Base-by-base conservation (phyloP, 2,888 invertebrate genomes). In the Diarsia mendica region DNA sequence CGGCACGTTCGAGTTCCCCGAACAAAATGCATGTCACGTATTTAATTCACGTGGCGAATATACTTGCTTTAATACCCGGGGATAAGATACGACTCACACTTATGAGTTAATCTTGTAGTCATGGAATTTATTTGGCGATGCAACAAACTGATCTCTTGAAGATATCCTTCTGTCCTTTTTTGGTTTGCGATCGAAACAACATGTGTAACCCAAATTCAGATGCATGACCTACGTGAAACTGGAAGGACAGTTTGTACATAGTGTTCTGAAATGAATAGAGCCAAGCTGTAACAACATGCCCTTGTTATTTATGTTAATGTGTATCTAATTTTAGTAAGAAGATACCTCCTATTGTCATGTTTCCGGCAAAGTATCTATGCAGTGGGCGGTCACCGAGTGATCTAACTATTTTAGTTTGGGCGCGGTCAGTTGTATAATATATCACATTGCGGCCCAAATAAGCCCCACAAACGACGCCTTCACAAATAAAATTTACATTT, bases 401-500 rank as follows among this genome's bases (percentile, higher is more conserved):
- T 86, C 79, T 77, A 85, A 83, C 75, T 84, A 79, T 79, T 78
- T 75, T 81, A 55, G 23, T 80, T 87, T 93, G 91, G 94, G 91
- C 84, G 92, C 88, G 89, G 89, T 87, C 75, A 85, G 85, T 90
- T 87, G 88, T 89, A 89, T 89, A 90, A 93, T 94, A 91, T 93
- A 94, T 93, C 92, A 91, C 92, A 80, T 81, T 83, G 78, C 89
- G 87, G 84, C 85, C 95, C 94, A 94, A 93, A 95, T 94, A 94
- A 88, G 94, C 88, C 83, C 78, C 84, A 83, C 87, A 92, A 95
- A 95, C 93, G 93, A 90, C 93, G 93, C 86, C 89, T 88, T 90
- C 92, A 93, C 93, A 92, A 92, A 92, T 92, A 91, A 95, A 95
- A 95, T 96, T 96, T 88, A 92, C 94, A 95, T 95, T 95, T 28